A percentile compares a stretch with the other conserved stretches of the same genome.
phyloP scores from a whole-genome alignment of 2,113 vertebrate genomes.

The Notarius lentiginosus region DNA sequence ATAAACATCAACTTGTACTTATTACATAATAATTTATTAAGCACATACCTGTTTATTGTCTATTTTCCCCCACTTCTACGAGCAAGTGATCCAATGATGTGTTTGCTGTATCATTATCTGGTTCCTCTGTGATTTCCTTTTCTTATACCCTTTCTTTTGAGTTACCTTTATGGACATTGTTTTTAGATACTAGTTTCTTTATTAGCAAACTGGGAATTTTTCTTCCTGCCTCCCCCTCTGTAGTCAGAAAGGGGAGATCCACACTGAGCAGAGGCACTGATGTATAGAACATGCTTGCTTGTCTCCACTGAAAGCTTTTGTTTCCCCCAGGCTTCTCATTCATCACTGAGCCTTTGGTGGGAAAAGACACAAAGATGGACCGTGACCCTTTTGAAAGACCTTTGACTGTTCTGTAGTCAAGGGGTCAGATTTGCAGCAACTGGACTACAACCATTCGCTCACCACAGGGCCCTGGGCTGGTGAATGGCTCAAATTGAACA shows the following conservation, averaged over 20 bases:
- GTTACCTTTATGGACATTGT: constrained; percentile 52
- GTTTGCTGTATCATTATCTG: constrained; percentile 47
- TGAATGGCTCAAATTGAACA: constrained; percentile 73
- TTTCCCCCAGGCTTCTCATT: constrained; percentile 84
- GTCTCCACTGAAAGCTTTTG: constrained; percentile 86
- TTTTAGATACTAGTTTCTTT: constrained; percentile 65
- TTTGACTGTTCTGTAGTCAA: constrained; percentile 92
- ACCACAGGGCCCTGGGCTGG: constrained; percentile 72
- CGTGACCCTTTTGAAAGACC: constrained; percentile 85
- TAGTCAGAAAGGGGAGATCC: constrained; percentile 64
- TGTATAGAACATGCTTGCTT: constrained; percentile 91
- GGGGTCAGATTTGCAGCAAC: constrained; percentile 86
- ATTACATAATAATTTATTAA: not conserved
- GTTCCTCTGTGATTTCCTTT: constrained; percentile 45
- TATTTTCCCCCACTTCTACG: constrained; percentile 15
- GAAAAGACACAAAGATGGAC: constrained; percentile 84
- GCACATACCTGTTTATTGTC: constrained; percentile 22
- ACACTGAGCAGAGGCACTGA: constrained; percentile 83
- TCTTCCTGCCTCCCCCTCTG: constrained; percentile 4
- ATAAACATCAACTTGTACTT: not conserved
- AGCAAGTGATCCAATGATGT: constrained; percentile 33
- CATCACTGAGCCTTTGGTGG: constrained; percentile 96
- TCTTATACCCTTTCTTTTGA: constrained; percentile 47
- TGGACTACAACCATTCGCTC: constrained; percentile 79
- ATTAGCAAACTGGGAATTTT: constrained; percentile 78